These are phyloP conservation scores for Euzophera pinguis DNA, from an alignment of 2,888 invertebrate genomes.

Conservation along the genomic window DNA sequence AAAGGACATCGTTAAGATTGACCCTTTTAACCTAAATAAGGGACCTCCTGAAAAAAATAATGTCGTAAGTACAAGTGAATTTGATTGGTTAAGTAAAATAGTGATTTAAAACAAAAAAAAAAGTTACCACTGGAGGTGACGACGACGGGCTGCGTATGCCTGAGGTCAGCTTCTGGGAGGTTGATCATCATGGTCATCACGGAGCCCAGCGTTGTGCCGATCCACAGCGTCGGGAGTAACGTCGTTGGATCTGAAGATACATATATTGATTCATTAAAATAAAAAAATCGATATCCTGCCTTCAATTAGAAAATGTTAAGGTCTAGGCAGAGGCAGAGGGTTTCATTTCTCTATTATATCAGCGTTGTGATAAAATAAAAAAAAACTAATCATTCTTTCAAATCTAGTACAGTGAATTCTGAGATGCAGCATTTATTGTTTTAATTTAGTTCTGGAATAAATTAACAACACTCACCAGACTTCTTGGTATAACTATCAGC, in stretches of 20 bases:
- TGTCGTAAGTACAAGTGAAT: too few relatives aligned
- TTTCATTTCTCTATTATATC: too few relatives aligned
- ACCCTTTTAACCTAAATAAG: slow-evolving; percentile 97
- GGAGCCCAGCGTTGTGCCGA: slow-evolving; percentile 98
- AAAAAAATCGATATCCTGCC: too few relatives aligned
- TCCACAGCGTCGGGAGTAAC: slow-evolving; percentile 95
- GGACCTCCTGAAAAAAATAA: slow-evolving; percentile 87
- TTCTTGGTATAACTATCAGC: slow-evolving; percentile 97
- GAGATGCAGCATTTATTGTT: too few relatives aligned
- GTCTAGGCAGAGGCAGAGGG: too few relatives aligned
- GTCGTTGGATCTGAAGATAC: slow-evolving; percentile 88
- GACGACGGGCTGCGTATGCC: slow-evolving; percentile 91
- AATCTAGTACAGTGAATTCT: too few relatives aligned
- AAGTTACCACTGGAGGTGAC: slow-evolving; percentile 91
- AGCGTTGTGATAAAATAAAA: too few relatives aligned
- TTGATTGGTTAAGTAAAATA: background rate
- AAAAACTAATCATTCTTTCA: too few relatives aligned
- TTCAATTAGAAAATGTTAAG: too few relatives aligned
- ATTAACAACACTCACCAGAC: slow-evolving; percentile 84
- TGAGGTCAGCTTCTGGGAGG: slow-evolving; percentile 88
- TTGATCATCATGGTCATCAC: slow-evolving; percentile 95
- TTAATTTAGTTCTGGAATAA: background rate
- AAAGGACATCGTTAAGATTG: slow-evolving; percentile 96
- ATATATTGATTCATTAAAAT: too few relatives aligned
- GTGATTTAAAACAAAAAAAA: background rate